A percentile compares a stretch with the other conserved stretches of the same genome.
Conservation (phyloP, 2,888 invertebrate species). For the Nemotelus nigrinus region DNA sequence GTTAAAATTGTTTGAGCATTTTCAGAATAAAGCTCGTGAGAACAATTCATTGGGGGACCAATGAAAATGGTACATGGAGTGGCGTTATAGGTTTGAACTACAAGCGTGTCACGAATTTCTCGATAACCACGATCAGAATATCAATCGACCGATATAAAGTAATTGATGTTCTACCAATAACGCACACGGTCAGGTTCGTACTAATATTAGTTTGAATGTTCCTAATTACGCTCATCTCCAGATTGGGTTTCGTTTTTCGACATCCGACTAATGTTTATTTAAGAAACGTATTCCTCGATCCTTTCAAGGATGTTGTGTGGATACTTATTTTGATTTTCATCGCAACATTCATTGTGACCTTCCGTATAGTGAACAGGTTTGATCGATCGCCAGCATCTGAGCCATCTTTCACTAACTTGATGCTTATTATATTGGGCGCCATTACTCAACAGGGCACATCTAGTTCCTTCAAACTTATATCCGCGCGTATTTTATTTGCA, state of each 20-base stretch:
- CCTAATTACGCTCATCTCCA: background rate
- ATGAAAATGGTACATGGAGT: slow-evolving; percentile 20
- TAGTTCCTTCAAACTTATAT: background rate
- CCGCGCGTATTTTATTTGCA: background rate
- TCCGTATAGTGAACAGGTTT: background rate
- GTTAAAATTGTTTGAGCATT: background rate
- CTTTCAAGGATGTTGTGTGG: slow-evolving; percentile 18
- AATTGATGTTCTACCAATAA: background rate
- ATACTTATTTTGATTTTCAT: background rate
- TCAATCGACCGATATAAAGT: background rate
- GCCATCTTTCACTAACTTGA: background rate
- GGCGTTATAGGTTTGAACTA: slow-evolving; percentile 11
- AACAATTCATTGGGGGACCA: slow-evolving; percentile 5
- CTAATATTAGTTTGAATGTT: too few relatives aligned
- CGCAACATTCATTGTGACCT: background rate
- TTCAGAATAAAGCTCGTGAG: background rate
- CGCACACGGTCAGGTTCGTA: background rate
- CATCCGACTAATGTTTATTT: slow-evolving; percentile 4
- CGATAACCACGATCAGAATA: background rate
- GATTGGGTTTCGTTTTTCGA: slow-evolving; percentile 21
- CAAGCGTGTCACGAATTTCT: background rate
- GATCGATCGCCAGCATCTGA: background rate
- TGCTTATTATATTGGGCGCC: background rate
- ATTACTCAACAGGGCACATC: slow-evolving; percentile 9
- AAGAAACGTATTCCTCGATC: slow-evolving; percentile 3